Conservation (phyloP, 2,113 vertebrate species). For the Mormyrus lacerda region DNA sequence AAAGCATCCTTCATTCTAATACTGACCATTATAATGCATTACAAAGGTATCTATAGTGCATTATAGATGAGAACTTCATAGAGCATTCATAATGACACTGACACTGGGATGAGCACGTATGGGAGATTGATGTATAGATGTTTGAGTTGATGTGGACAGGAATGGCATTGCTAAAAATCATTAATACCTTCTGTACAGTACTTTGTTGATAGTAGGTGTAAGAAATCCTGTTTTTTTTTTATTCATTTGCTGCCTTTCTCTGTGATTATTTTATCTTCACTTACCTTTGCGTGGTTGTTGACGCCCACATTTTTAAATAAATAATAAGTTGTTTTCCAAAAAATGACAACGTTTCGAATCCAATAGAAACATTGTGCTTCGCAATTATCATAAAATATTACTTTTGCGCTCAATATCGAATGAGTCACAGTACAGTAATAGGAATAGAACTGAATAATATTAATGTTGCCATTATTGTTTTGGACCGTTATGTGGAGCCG, state of each 20-base stretch:
- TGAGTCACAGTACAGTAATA: conserved; percentile 28
- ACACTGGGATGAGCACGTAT: not conserved
- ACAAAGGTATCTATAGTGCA: too few relatives aligned
- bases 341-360: not conserved
- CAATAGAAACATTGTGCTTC: not conserved
- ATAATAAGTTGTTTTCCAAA: conserved; percentile 1
- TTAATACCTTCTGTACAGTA: not conserved
- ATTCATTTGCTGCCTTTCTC: not conserved
- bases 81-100: not conserved
- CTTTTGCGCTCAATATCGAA: conserved; percentile 13
- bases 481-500: conserved; percentile 36
- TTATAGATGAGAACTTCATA: too few relatives aligned
- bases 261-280: not conserved
- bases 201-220: not conserved
- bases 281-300: not conserved
- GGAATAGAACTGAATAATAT: conserved; percentile 19
- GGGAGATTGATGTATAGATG: not conserved
- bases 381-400: not conserved
- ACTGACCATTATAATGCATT: too few relatives aligned
- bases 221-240: not conserved
- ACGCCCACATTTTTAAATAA: not conserved
- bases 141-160: not conserved
- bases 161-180: not conserved
- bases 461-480: conserved; percentile 37
- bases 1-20: too few relatives aligned